A percentile compares a stretch with the other conserved stretches of the same genome.
phyloP scores from a whole-genome alignment of 23 tunicate species.

The Trididemnum nubilum region DNA sequence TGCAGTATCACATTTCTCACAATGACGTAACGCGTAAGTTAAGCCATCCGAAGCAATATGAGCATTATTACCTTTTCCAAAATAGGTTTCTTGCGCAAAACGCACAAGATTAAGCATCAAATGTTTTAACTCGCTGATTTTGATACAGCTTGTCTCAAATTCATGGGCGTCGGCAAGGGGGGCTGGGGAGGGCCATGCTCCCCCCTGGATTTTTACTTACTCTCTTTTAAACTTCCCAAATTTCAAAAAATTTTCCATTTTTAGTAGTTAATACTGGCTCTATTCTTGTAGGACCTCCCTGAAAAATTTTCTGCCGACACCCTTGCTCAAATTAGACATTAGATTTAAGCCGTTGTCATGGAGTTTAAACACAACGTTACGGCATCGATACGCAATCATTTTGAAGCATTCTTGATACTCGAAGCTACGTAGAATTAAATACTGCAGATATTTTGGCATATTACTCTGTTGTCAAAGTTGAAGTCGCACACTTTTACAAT shows the following conservation, averaged over 20 bases:
- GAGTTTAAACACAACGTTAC: slow-evolving; percentile 2
- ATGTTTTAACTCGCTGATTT: background rate
- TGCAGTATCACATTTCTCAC: background rate
- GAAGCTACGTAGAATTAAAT: background rate
- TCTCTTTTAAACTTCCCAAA: too few relatives aligned
- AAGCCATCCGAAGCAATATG: background rate
- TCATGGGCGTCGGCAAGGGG: too few relatives aligned
- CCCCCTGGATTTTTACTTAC: too few relatives aligned
- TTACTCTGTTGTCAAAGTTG: background rate
- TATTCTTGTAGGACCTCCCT: too few relatives aligned
- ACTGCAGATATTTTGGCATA: background rate
- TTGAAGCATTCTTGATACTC: background rate
- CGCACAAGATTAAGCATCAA: background rate
- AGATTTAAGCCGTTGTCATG: background rate
- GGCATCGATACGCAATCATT: slow-evolving; percentile 21
- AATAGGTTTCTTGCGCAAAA: slow-evolving; percentile 15
- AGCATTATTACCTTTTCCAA: background rate
- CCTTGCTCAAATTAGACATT: background rate
- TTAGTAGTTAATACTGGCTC: too few relatives aligned
- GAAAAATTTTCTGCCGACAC: too few relatives aligned
- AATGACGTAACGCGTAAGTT: background rate
- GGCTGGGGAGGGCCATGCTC: too few relatives aligned
- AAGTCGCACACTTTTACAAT: background rate
- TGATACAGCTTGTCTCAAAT: slow-evolving; percentile 1
- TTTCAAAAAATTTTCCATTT: too few relatives aligned